These are phyloP conservation scores for Zygogramma bicolorata DNA, from an alignment of 2,888 invertebrate genomes.

Conservation along the genomic window DNA sequence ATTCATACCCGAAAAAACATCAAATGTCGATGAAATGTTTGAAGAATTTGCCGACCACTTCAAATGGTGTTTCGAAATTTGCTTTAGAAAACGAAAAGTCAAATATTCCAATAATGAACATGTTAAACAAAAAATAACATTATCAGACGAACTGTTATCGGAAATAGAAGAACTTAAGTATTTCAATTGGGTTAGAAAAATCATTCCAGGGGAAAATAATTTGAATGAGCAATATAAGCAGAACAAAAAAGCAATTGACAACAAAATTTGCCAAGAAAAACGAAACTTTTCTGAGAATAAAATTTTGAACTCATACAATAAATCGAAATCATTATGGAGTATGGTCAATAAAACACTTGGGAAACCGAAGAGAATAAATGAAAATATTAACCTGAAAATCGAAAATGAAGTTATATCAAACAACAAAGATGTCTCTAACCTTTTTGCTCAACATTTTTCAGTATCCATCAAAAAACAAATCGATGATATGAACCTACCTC, in stretches of 20 bases:
- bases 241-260: background rate
- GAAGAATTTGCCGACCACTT: background rate
- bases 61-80: background rate
- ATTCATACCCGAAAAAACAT: background rate
- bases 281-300: background rate
- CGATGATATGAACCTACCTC: background rate
- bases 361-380: background rate
- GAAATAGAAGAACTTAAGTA: background rate
- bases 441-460: background rate
- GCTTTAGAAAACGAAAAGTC: background rate
- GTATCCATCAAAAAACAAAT: background rate
- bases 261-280: background rate
- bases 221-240: background rate
- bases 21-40: background rate
- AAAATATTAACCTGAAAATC: background rate
- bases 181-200: background rate
- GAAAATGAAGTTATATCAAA: background rate
- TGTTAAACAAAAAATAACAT: background rate
- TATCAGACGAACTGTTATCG: background rate
- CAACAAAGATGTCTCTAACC: background rate
- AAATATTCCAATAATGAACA: no score
- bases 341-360: constrained; percentile 5
- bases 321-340: background rate
- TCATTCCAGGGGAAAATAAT: background rate
- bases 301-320: background rate